These are phyloP conservation scores for Adineta ricciae DNA, from an alignment of 2,888 invertebrate genomes.

Conservation along the genomic window DNA sequence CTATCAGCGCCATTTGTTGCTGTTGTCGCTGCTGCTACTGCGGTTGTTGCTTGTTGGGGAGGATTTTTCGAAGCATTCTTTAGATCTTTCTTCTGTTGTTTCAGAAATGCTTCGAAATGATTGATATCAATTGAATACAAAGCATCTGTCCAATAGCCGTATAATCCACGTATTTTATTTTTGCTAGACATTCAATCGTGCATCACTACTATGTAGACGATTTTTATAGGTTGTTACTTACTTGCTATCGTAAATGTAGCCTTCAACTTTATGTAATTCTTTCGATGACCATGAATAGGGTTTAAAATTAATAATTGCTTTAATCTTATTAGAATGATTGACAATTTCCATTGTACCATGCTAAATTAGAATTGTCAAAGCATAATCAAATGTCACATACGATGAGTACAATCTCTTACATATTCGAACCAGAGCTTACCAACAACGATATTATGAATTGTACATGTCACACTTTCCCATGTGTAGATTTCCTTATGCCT, in stretches of 20 bases:
- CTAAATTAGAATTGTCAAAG: slow-evolving; percentile 38
- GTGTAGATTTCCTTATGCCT: background rate
- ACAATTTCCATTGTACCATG: slow-evolving; percentile 52
- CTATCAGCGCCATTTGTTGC: background rate
- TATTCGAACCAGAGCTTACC: background rate
- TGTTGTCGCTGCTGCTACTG: slow-evolving; percentile 41
- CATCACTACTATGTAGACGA: no score
- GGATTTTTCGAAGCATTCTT: slow-evolving; percentile 54
- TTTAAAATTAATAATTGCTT: background rate
- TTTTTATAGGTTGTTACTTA: no score
- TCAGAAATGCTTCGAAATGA: slow-evolving; percentile 39
- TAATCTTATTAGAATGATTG: slow-evolving; percentile 42
- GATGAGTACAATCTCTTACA: background rate
- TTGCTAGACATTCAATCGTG: no score
- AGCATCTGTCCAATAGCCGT: slow-evolving; percentile 79
- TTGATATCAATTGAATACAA: slow-evolving; percentile 45
- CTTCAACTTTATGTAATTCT: slow-evolving; percentile 61
- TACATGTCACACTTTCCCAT: background rate
- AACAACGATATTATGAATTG: background rate
- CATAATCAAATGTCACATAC: no score
- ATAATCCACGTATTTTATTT: slow-evolving; percentile 68
- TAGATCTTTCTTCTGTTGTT: slow-evolving; percentile 27
- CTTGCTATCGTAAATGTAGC: slow-evolving; percentile 62
- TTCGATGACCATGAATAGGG: slow-evolving; percentile 50
- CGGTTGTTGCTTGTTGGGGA: background rate